Evolutionary conservation across 2,888 invertebrate genomes (phyloP), one percentile per base, ranked within the genome.

Genomic region (Ceriagrion tenellum): DNA sequence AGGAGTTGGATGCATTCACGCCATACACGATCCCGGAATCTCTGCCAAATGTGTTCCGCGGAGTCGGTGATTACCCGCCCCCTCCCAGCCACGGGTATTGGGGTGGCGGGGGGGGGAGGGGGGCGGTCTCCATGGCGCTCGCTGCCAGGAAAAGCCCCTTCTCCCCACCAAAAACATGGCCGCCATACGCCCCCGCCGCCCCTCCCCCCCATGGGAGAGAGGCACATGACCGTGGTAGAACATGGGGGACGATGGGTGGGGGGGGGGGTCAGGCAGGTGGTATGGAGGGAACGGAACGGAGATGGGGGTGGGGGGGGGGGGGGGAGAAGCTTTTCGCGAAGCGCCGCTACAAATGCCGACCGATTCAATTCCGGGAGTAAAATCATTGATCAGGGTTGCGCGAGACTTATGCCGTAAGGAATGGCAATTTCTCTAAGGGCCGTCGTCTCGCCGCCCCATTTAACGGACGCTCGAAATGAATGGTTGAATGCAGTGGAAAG

Each of bases 1-100:
- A 12, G 59, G 81, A 16, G 59, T 20, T 47, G 69, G 35, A 81
- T 81, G 47, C 63, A 69, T 69, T 40, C 93, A 40, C 59, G 30
- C 26, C 20, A 93, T 93, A 93, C 93, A 93, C 59, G 93, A 69
- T 47, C 69, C 69, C 26, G 69, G 69, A 93, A 69, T 69, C 93
- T 69, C 59, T 69, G 93, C 93, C 93, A 93, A 93, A 93, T 93
- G 93, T 63, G 93, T 93, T 93, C 69, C 69, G 69, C 69, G 93
- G 93, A 93, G 93, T 69, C 40, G 93, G 26, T 63, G 93, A 93
- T 93, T 35, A 93, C 69, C 63, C 47, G 47, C 93, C 93, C 16
- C 63, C 47, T 56, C 16, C 59, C 59, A 6, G 59, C 59, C 20
- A 59, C 20, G 20, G 59, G 59, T 59, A 20, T 20, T 59, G 59